These are phyloP conservation scores for Scelioninae gen. 2 DNA, from an alignment of 2,888 invertebrate species.

Conservation along the genomic window DNA sequence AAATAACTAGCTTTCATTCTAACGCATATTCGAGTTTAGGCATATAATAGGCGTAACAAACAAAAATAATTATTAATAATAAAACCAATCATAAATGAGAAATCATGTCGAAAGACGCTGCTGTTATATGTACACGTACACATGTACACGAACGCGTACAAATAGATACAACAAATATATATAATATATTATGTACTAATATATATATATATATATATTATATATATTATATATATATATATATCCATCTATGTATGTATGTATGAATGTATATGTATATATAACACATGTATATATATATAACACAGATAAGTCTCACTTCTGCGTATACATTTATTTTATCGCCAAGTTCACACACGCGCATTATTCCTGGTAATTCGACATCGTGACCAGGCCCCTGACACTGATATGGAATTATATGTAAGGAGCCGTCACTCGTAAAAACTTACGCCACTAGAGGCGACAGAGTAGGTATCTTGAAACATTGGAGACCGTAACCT, in stretches of 20 bases:
- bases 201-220: no score
- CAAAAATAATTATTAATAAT: slow-evolving; percentile 40
- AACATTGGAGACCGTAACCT: no score
- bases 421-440: no score
- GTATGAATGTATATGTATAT: slow-evolving; percentile 26
- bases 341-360: slow-evolving; percentile 30
- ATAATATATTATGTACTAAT: no score
- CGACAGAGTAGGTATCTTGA: no score
- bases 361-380: slow-evolving; percentile 17
- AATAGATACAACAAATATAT: no score
- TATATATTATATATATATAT: no score
- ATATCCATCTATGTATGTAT: no score
- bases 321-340: slow-evolving; percentile 52
- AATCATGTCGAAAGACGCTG: slow-evolving; percentile 43
- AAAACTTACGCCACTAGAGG: no score
- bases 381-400: no score
- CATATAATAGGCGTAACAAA: slow-evolving; percentile 51
- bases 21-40: slow-evolving; percentile 55
- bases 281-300: slow-evolving; percentile 33
- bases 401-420: no score
- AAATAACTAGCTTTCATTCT: slow-evolving; percentile 59
- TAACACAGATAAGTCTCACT: slow-evolving; percentile 48
- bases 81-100: slow-evolving; percentile 35
- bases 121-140: slow-evolving; percentile 50
- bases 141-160: slow-evolving; percentile 31